Evolutionary conservation across 2,113 vertebrate genomes (phyloP).

Genomic region (Felis chaus): DNA sequence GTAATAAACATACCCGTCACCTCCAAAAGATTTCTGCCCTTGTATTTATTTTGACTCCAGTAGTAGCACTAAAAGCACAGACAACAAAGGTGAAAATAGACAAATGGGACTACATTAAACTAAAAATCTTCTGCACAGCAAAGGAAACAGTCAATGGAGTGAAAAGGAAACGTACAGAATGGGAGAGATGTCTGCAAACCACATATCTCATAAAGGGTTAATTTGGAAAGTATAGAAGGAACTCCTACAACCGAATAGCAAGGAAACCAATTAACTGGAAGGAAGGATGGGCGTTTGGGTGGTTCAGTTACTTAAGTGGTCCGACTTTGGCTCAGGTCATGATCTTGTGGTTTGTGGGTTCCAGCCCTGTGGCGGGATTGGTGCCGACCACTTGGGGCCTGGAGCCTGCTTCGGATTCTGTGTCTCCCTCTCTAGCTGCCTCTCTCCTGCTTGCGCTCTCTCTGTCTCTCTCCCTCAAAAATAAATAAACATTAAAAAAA

Average conservation of each 20-base stretch:
- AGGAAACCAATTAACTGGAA: neutral
- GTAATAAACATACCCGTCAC: neutral
- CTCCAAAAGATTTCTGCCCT: neutral
- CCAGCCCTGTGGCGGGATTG: no score
- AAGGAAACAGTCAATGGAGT: neutral
- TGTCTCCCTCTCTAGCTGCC: no score
- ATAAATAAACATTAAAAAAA: no score
- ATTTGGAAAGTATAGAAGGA: neutral
- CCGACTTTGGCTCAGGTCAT: no score
- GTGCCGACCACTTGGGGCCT: no score
- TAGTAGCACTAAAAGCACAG: neutral
- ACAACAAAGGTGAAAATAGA: neutral
- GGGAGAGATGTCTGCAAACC: neutral
- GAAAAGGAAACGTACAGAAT: neutral
- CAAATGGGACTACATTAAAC: neutral
- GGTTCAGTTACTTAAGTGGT: no score
- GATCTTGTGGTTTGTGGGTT: no score
- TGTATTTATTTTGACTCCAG: neutral
- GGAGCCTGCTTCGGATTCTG: no score
- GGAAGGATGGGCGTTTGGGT: no score
- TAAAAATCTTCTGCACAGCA: neutral
- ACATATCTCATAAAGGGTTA: neutral
- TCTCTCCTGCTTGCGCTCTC: no score
- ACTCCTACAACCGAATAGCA: neutral
- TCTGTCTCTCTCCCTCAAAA: no score